Evolutionary conservation across 2,888 invertebrate genomes (phyloP), one percentile per base, ranked within the genome.

Genomic region (Cosmopolites sordidus): DNA sequence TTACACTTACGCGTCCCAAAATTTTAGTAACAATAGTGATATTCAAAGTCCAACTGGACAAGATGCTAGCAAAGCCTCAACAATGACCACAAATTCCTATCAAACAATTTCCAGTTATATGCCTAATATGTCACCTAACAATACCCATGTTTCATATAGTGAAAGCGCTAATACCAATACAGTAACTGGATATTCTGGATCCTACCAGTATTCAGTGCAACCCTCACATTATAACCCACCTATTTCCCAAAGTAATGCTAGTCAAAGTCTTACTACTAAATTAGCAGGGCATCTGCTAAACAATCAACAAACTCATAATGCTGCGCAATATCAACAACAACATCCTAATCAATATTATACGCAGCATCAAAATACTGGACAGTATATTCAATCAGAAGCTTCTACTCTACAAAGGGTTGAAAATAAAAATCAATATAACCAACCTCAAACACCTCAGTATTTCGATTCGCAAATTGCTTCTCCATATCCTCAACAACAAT

Each of bases 81-180:
- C 68, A 3, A 54, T 53, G 15, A 67, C 66, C 2, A 67, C 64
- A 15, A 63, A 64, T 58, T 59, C 64, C 8, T 67, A 66, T 51
- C 56, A 62, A 33, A 62, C 64, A 1, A 62, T 64, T 43, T 61
- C 65, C 0, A 65, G 64, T 39, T 48, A 38, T 16, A 52, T 48
- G 42, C 51, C 48, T 33, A 30, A 56, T 58, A 16, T 46, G n/a
- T n/a, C n/a, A n/a, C 22, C 22, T 3, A 8, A 8, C 8, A 22
- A 22, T 54, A 6, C 59, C 48, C 37, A 57, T 46, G 16, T 61
- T 33, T 55, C 60, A 22, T 22, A 22, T 22, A 8, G 8, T 8
- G 22, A 8, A 5, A 22, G 22, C 2, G 54, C 58, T 18, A 41
- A 46, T 37, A 49, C 45, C 30, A 17, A 53, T 17, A 40, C 47